Percentiles rank a stretch among this genome's conserved stretches.
phyloP scores from a whole-genome alignment of 2,888 invertebrate genomes.

The Macrosiphum euphorbiae region DNA sequence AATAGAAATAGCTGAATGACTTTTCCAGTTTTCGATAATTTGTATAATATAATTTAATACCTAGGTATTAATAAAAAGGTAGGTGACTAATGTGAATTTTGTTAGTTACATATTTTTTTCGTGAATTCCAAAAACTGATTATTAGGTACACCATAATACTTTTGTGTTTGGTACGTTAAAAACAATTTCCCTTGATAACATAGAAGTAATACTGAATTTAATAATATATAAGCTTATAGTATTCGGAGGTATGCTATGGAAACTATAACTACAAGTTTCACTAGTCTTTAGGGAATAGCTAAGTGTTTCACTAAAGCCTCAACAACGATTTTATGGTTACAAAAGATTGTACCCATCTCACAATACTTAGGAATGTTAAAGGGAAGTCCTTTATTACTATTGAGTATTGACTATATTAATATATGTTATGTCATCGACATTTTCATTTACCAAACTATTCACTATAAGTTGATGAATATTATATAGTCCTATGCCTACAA shows the following conservation, averaged over 20 bases:
- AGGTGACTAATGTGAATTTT: too few species aligned
- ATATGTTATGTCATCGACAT: not conserved
- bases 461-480: not conserved
- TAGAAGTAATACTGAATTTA: not conserved
- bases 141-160: too few species aligned
- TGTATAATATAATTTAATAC: too few species aligned
- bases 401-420: not conserved
- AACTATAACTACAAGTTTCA: not conserved
- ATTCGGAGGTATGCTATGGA: not conserved
- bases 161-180: not conserved
- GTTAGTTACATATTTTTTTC: too few species aligned
- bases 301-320: not conserved
- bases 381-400: not conserved
- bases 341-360: not conserved
- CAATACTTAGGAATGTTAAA: constrained; percentile 13
- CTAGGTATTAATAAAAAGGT: too few species aligned
- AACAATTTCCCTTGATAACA: not conserved
- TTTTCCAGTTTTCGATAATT: too few species aligned
- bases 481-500: not conserved
- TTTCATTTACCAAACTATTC: not conserved
- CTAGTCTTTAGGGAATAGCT: constrained; percentile 2
- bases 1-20: too few species aligned
- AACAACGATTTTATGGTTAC: not conserved
- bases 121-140: too few species aligned
- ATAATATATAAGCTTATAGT: constrained; percentile 22